Evolutionary conservation across 2,797 vertebrate species (phyloP).

Genomic region (Paramormyrops hopkinsi): DNA sequence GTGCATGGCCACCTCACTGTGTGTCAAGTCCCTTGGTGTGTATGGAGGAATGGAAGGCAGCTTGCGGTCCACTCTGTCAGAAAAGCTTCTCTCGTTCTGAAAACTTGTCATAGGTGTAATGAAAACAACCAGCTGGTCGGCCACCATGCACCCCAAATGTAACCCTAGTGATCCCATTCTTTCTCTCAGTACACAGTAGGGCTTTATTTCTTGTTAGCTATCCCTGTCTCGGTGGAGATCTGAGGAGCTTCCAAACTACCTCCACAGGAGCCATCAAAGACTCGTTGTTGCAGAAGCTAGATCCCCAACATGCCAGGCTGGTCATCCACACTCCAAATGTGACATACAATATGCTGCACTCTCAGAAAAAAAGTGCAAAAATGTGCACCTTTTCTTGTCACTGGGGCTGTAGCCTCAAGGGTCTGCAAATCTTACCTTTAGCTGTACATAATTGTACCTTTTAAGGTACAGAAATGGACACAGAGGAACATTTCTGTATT

Average conservation of each 20-base stretch:
- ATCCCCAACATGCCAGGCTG: neutral
- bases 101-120: neutral
- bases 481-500: neutral
- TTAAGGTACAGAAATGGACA: neutral
- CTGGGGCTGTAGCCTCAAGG: neutral
- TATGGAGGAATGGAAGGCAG: neutral
- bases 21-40: neutral
- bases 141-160: neutral
- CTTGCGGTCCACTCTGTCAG: neutral
- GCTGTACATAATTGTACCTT: neutral
- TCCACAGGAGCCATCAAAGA: neutral
- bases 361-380: neutral
- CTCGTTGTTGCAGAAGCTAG: neutral
- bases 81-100: neutral
- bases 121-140: neutral
- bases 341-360: neutral
- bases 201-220: neutral
- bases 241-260: neutral
- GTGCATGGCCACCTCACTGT: neutral
- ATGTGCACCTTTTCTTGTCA: neutral
- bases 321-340: neutral
- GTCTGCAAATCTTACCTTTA: neutral
- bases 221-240: neutral
- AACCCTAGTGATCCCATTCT: neutral
- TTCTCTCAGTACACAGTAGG: neutral